Base-by-base conservation (phyloP, 30 jellyfish, hydroid and myxozoan species). In the Hydractinia echinata region DNA sequence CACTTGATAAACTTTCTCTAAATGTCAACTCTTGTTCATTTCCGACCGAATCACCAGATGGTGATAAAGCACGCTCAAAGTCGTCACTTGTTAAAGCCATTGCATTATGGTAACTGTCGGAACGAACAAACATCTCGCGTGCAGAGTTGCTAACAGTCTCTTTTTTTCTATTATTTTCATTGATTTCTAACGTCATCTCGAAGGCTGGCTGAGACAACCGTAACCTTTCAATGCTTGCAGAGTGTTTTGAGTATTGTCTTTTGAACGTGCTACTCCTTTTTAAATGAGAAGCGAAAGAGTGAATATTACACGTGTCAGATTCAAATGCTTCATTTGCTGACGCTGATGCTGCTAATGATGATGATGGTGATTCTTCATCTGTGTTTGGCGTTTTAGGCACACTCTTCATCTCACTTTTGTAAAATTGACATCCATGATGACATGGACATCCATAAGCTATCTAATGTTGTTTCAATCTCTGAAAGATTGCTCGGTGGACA, bases 191-290 rank as follows among this genome's bases (percentile, higher is more conserved):
- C 55, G 84, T 89, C 72, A 85, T 83, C 54, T 86, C 95, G 50
- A 82, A 79, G 1, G 98, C 98, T 0, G 98, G 98, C 82, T 91
- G 98, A 50, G 89, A 74, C 48, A 87, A 79, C 10, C 96, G 82
- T 21, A 91, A 51, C 62, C 95, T 76, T 5, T 85, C 95, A 53
- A 82, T 16, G 56, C 88, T 79, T 7, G 87, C 39, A 6, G 9
- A 64, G 39, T 64, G 19, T 51, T 64, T 64, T 13, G 74, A 64
- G 39, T 44, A n/a, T 64, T 64, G 74, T 0, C 74, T 44, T 64
- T 64, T 64, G 74, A 64, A 64, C 18, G 74, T 64, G 10, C 51
- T n/a, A 64, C 51, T 64, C 4, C 74, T 44, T 71, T 50, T 71
- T 6, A 71, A 58, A 8, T 50, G 81, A 20, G 81, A 1, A 20